These are phyloP conservation scores for Apis dorsata DNA, from an alignment of 1,140 invertebrate species.

Conservation along the genomic window DNA sequence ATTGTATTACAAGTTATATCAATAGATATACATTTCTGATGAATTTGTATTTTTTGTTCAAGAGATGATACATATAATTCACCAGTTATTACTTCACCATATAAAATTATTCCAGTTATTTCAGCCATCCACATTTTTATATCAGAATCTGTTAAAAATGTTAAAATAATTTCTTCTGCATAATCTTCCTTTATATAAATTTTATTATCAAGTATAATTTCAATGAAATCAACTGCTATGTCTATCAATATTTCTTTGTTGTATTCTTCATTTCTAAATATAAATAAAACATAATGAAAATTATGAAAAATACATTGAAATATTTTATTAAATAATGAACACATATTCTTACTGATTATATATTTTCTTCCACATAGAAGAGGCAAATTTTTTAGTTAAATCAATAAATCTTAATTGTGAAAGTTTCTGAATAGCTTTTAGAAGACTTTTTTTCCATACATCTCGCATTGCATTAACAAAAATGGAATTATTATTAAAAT, in stretches of 20 bases:
- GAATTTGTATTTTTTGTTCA: conserved; percentile 59
- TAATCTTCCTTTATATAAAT: conserved; percentile 26
- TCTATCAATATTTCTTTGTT: conserved; percentile 72
- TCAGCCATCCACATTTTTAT: conserved; percentile 69
- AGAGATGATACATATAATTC: conserved; percentile 66
- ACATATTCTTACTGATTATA: conserved; percentile 56
- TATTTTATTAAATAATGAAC: background rate
- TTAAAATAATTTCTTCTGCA: conserved; percentile 59
- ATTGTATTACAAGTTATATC: conserved; percentile 56
- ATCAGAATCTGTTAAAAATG: conserved; percentile 68
- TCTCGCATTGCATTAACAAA: conserved; percentile 41
- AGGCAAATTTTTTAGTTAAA: conserved; percentile 60
- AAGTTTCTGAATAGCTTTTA: conserved; percentile 47
- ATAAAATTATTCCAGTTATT: conserved; percentile 67
- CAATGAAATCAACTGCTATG: conserved; percentile 76
- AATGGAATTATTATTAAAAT: conserved; percentile 26
- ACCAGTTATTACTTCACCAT: conserved; percentile 73
- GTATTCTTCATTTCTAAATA: conserved; percentile 65
- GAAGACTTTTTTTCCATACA: conserved; percentile 59
- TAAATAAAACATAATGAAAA: conserved; percentile 25
- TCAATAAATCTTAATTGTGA: conserved; percentile 52
- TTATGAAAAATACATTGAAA: conserved; percentile 11
- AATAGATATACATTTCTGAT: conserved; percentile 54
- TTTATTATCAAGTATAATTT: conserved; percentile 70
- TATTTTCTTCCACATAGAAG: conserved; percentile 65